Evolutionary conservation across 2,888 invertebrate species (phyloP), one percentile per base, ranked within the genome.

Genomic region (Halictus quadricinctus): DNA sequence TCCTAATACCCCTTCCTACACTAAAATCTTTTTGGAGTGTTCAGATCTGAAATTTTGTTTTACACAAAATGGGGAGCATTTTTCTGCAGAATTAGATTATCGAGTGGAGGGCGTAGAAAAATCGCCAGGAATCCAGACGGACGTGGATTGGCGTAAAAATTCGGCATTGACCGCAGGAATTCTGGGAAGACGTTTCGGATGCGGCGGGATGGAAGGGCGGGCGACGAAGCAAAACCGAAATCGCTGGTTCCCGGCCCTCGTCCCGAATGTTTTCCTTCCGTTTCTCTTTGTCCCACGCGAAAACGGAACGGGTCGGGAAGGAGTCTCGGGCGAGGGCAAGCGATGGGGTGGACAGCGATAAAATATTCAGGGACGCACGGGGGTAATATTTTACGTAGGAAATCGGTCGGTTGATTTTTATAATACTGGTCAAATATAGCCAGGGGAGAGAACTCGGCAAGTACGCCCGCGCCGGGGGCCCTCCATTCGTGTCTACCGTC

Each of bases 381-480:
- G 94, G 93, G 91, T 92, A 92, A 94, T 94, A 94, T 94, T 94
- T 94, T 93, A 94, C 92, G 93, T 92, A 93, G 94, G 93, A 94
- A 94, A 94, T 94, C 94, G 94, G 94, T 94, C 94, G 94, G 94
- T 94, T 94, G 94, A 94, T 94, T 94, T 94, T 94, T 94, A 94
- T 94, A 94, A 94, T 94, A 94, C 94, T 94, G 94, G 94, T 94
- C 94, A 94, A 94, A 94, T 94, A 94, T 94, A 93, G 94, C 94
- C 93, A 92, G 91, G 94, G 94, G 94, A 93, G 91, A 87, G 81
- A 78, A 86, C 77, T 76, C 72, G n/a, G 81, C 80, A 76, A 85
- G 85, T 86, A 83, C 54, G 54, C 10, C 54, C 21, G 54, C 80
- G 80, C 80, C 79, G 70, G 80, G 85, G 72, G 79, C 83, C 89